phyloP scores from a whole-genome alignment of 2,113 vertebrate genomes.

The human region DNA sequence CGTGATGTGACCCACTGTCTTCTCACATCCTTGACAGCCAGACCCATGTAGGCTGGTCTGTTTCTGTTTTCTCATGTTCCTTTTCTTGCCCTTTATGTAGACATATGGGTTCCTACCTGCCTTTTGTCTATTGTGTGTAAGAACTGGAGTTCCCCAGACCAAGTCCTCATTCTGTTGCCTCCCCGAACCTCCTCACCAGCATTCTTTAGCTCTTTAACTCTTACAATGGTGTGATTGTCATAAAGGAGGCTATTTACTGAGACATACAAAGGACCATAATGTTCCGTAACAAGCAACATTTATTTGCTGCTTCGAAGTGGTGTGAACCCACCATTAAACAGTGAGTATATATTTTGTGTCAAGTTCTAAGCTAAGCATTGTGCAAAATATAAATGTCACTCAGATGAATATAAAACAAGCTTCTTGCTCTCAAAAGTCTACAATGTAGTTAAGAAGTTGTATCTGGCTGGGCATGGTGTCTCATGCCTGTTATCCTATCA shows the following conservation, averaged over 20 bases:
- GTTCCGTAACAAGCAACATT: not conserved
- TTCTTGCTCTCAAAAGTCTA: not conserved
- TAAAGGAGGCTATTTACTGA: not conserved
- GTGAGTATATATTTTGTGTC: not conserved
- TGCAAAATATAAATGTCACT: not conserved
- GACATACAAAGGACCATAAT: not conserved
- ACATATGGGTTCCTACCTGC: not conserved
- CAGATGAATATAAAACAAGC: not conserved
- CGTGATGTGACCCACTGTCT: not conserved
- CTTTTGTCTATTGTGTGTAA: not conserved
- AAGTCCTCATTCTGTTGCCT: not conserved
- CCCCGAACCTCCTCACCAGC: rapidly evolving
- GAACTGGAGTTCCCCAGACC: not conserved
- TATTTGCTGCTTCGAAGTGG: not conserved
- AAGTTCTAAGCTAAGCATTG: not conserved
- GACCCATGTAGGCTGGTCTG: too few relatives aligned
- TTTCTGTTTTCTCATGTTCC: not conserved
- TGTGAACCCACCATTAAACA: not conserved
- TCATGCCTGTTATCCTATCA: too few relatives aligned
- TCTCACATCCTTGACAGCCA: not conserved
- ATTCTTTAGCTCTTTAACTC: not conserved
- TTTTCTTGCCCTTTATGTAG: not conserved
- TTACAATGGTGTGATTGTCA: not conserved
- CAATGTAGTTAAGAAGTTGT: not conserved
- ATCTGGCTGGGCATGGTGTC: too few relatives aligned